Conservation (phyloP, 2,888 invertebrate species). For the Dicyrtomina minuta region DNA sequence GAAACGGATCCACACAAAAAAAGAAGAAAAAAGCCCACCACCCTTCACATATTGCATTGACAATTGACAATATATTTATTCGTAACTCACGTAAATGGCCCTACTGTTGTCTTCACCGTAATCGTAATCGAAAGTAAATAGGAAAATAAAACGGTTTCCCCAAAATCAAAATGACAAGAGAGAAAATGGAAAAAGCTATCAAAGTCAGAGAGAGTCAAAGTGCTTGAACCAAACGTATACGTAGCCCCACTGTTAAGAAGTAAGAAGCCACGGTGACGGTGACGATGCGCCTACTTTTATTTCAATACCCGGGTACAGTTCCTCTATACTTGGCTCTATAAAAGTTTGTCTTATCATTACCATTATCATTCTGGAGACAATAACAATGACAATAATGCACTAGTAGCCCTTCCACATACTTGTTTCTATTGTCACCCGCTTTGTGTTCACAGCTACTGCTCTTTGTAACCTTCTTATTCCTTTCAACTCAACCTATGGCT, state of each 20-base stretch:
- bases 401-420: not conserved
- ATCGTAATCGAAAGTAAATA: conserved; percentile 18
- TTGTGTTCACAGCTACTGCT: no score
- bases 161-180: not conserved
- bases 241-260: not conserved
- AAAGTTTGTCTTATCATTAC: conserved; percentile 1
- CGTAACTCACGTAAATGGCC: conserved; percentile 6
- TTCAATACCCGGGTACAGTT: no score
- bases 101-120: not conserved
- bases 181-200: conserved; percentile 8
- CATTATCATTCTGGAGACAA: conserved; percentile 6
- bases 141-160: conserved; percentile 9
- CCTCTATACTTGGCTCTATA: no score
- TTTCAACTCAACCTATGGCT: no score
- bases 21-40: not conserved
- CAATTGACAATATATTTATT: conserved; percentile 22
- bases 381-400: not conserved
- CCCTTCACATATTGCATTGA: not conserved
- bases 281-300: no score
- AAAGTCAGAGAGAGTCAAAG: conserved; percentile 8
- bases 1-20: not conserved
- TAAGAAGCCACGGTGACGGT: no score
- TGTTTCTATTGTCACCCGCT: no score
- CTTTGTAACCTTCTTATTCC: no score
- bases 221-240: not conserved